These are phyloP conservation scores for Dermatophagoides farinae DNA, from an alignment of 1,140 invertebrate genomes.

Conservation along the genomic window DNA sequence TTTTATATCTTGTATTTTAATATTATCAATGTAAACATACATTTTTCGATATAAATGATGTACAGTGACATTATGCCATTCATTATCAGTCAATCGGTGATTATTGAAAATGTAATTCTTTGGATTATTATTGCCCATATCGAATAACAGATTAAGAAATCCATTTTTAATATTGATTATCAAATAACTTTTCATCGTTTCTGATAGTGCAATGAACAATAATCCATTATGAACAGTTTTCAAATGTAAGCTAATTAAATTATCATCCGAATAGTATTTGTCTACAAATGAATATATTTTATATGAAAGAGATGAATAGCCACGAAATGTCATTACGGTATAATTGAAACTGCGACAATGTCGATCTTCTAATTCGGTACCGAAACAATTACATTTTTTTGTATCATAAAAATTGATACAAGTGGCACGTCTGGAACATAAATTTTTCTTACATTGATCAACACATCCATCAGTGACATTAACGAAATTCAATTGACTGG, in stretches of 20 bases:
- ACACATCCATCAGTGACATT: constrained; percentile 21
- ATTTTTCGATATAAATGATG: constrained; percentile 49
- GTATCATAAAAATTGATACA: constrained; percentile 74
- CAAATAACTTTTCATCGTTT: constrained; percentile 51
- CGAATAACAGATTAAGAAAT: constrained; percentile 52
- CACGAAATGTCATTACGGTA: constrained; percentile 59
- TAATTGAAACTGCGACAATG: constrained; percentile 49
- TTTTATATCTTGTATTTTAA: constrained; percentile 34
- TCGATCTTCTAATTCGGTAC: constrained; percentile 67
- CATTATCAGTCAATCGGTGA: constrained; percentile 31
- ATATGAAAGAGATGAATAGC: constrained; percentile 77
- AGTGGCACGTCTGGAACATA: constrained; percentile 55
- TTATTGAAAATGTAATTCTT: constrained; percentile 17
- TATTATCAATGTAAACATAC: constrained; percentile 44
- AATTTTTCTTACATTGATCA: constrained; percentile 48
- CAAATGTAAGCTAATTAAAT: constrained; percentile 64
- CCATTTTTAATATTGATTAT: constrained; percentile 55
- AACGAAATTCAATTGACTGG: not conserved
- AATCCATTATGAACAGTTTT: constrained; percentile 35
- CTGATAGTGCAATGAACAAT: constrained; percentile 6
- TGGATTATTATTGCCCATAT: constrained; percentile 53
- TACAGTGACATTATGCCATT: constrained; percentile 76
- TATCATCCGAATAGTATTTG: constrained; percentile 60
- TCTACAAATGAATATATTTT: constrained; percentile 79
- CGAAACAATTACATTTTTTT: constrained; percentile 70